phyloP scores from a whole-genome alignment of 2,797 vertebrate genomes.

The Myiotriccus ornatus region DNA sequence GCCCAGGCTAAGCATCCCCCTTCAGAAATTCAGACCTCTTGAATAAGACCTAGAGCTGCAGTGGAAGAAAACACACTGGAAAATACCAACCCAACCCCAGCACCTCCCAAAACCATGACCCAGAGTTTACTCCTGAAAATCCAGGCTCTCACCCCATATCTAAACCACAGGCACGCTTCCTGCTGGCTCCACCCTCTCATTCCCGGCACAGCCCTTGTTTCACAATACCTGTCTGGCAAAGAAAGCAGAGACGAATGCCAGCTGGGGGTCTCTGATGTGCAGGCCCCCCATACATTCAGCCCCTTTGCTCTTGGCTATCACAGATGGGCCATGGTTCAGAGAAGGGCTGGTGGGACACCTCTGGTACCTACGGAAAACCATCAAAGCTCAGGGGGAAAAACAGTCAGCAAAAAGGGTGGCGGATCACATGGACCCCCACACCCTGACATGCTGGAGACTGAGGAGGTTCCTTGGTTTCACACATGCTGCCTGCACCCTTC shows the following conservation, averaged over 20 bases:
- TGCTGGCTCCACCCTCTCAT: neutral
- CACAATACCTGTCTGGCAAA: neutral
- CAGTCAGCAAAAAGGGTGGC: neutral
- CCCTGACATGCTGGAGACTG: neutral
- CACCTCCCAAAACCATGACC: neutral
- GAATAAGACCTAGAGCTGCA: neutral
- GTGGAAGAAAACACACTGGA: neutral
- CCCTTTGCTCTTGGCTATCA: neutral
- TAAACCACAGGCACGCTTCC: fast-evolving
- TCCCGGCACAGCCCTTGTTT: fast-evolving
- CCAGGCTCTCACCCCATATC: neutral
- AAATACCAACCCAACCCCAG: neutral
- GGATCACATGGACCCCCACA: neutral
- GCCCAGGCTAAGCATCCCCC: neutral
- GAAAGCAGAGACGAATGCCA: neutral
- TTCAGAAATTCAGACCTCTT: neutral
- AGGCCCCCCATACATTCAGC: neutral
- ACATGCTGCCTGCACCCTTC: neutral
- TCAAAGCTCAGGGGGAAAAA: neutral
- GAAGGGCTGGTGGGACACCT: neutral
- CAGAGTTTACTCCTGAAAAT: neutral
- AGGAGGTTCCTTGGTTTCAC: neutral
- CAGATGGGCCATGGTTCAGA: neutral
- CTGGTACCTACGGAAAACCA: neutral
- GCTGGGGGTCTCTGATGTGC: neutral